phyloP scores from a whole-genome alignment of 2,888 invertebrate genomes.

The Ormyrus pomaceus region DNA sequence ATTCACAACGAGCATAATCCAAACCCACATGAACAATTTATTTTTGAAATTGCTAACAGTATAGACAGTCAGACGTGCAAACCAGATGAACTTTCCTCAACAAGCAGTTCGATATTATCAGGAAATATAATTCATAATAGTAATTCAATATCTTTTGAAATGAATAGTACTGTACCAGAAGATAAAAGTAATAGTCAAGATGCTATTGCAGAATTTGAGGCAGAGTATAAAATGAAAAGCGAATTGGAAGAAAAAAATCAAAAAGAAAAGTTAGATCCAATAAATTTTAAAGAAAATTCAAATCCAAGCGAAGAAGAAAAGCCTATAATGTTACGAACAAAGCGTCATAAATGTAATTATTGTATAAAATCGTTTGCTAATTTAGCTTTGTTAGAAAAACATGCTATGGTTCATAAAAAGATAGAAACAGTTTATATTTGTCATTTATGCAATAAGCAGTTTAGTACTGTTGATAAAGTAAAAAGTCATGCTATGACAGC shows the following conservation, averaged over 20 bases:
- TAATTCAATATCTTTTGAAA: slow-evolving; percentile 12
- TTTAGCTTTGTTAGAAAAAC: slow-evolving; percentile 64
- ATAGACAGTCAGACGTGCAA: slow-evolving; percentile 22
- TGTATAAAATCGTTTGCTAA: slow-evolving; percentile 68
- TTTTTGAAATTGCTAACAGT: slow-evolving; percentile 45
- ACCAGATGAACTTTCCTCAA: slow-evolving; percentile 12
- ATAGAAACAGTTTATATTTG: slow-evolving; percentile 64
- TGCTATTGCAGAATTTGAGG: slow-evolving; percentile 11
- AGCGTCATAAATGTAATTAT: slow-evolving; percentile 64
- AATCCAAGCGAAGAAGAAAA: slow-evolving; percentile 65
- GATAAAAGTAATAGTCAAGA: background rate
- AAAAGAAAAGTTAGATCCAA: slow-evolving; percentile 36
- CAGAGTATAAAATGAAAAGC: slow-evolving; percentile 28
- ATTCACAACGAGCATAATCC: slow-evolving; percentile 26
- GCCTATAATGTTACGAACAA: slow-evolving; percentile 65
- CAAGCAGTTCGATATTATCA: slow-evolving; percentile 8
- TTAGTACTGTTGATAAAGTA: slow-evolving; percentile 63
- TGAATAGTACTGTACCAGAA: background rate
- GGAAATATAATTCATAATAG: slow-evolving; percentile 1
- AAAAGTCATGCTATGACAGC: slow-evolving; percentile 62
- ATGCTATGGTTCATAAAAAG: slow-evolving; percentile 63
- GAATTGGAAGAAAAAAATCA: slow-evolving; percentile 20
- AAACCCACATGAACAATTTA: slow-evolving; percentile 46
- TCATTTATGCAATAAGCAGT: slow-evolving; percentile 68
- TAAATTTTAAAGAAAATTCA: slow-evolving; percentile 43